Evolutionary conservation across 2,113 vertebrate species (phyloP).

Genomic region (Nerophis lumbriciformis): DNA sequence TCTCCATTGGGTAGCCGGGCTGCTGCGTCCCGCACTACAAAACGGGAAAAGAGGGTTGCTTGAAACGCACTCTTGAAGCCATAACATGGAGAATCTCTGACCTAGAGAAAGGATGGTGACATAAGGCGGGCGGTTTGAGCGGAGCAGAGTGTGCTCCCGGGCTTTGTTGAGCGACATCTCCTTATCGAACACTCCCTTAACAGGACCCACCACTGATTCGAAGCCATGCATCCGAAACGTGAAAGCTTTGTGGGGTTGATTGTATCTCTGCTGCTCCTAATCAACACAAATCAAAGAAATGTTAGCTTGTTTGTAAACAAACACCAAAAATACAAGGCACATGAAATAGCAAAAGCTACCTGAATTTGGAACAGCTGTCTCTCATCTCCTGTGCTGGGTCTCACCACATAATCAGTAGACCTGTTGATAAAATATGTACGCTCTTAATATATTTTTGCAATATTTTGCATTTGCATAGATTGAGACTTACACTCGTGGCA

Average conservation of each 20-base stretch:
- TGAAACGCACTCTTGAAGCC: slow-evolving; percentile 1
- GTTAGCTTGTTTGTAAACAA: not conserved
- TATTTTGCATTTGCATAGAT: not conserved
- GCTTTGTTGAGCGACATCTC: slow-evolving; percentile 98
- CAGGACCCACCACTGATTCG: slow-evolving; percentile 92
- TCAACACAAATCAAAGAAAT: not conserved
- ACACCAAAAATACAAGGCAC: not conserved
- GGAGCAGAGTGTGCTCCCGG: slow-evolving; percentile 91
- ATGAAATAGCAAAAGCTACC: slow-evolving; percentile 66
- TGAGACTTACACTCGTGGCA: slow-evolving; percentile 85
- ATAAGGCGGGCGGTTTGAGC: slow-evolving; percentile 91
- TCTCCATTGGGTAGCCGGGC: slow-evolving; percentile 95
- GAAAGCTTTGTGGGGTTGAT: slow-evolving; percentile 96
- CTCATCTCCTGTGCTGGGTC: slow-evolving; percentile 95
- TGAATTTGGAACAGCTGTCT: slow-evolving; percentile 95
- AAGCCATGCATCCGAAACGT: slow-evolving; percentile 97
- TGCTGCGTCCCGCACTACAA: slow-evolving; percentile 88
- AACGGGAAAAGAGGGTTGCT: not conserved
- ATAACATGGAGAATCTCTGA: slow-evolving; percentile 51
- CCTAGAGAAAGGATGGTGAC: slow-evolving; percentile 97
- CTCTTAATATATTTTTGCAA: not conserved
- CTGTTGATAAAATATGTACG: slow-evolving; percentile 52
- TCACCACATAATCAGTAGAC: slow-evolving; percentile 95
- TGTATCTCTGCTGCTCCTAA: slow-evolving; percentile 93
- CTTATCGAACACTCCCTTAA: slow-evolving; percentile 98